These are phyloP conservation scores for Metallyticus violacea DNA, from an alignment of 2,888 invertebrate species.

Conservation along the genomic window DNA sequence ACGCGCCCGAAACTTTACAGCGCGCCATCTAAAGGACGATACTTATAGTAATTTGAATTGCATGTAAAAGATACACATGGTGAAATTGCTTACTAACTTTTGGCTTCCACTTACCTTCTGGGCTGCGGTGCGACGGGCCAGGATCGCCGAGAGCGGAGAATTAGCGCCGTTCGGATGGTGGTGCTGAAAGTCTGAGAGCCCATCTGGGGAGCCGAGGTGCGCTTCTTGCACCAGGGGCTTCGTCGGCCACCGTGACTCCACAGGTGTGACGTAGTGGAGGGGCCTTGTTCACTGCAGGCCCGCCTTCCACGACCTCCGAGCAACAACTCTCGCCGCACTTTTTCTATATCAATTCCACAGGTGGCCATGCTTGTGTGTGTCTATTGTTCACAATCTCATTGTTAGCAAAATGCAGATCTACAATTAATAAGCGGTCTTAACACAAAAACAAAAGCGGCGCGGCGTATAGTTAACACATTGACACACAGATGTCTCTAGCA, in stretches of 20 bases:
- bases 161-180: slow-evolving; percentile 46
- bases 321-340: slow-evolving; percentile 51
- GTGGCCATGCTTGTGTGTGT: slow-evolving; percentile 41
- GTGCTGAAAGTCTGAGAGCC: slow-evolving; percentile 42
- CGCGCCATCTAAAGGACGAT: too few relatives aligned
- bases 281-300: slow-evolving; percentile 68
- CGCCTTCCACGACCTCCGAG: slow-evolving; percentile 56
- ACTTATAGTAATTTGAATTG: too few relatives aligned
- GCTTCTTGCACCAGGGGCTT: slow-evolving; percentile 56
- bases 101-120: slow-evolving; percentile 64
- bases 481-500: too few relatives aligned
- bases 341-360: slow-evolving; percentile 38
- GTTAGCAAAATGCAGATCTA: too few relatives aligned
- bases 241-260: slow-evolving; percentile 47
- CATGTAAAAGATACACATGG: too few relatives aligned
- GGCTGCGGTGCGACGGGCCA: slow-evolving; percentile 75
- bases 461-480: neutral
- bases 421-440: too few relatives aligned
- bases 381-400: neutral
- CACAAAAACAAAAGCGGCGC: neutral
- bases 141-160: slow-evolving; percentile 66
- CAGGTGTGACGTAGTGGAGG: slow-evolving; percentile 47
- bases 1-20: too few relatives aligned
- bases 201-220: slow-evolving; percentile 72
- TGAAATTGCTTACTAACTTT: too few relatives aligned